Base-by-base conservation (phyloP, 2,113 vertebrate species). In the Notarius lentiginosus region DNA sequence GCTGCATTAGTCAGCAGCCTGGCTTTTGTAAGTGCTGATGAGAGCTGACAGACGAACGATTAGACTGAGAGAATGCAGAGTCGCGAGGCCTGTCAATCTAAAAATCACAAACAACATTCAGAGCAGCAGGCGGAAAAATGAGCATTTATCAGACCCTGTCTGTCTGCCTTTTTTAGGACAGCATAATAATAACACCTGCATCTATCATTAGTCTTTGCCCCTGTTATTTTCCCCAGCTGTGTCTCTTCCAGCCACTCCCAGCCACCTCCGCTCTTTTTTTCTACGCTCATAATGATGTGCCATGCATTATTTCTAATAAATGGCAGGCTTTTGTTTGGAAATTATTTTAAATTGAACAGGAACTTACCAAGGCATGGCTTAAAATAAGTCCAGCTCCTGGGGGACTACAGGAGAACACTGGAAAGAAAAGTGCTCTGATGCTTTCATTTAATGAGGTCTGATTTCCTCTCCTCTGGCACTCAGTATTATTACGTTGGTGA, bases 291-390 rank as follows among this genome's bases (percentile, higher is more conserved):
- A 27, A 56, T 27, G 27, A 30, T 51, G 66, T 4, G 2, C 41
- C 24, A 80, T 89, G 51, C 87, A 86, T 90, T 83, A 90, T 90
- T 86, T 53, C 84, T n/a, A 56, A 66, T 79, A 18, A 51, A 65
- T 27, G 4, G 60, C 11, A 83, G 79, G 56, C 66, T 87, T 82
- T 83, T 20, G 53, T 18, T 24, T n/a, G 11, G 56, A 47, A 76
- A 89, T 87, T 51, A 89, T 90, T 89, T 47, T 72, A 81, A 58
- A 84, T 86, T 17, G 61, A n/a, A 68, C 11, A 49, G 49, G 53
- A 68, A 68, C 47, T 49, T n/a, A 47, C 24, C 5, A 47, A 3
- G 34, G 24, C 3, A 55, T 68, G n/a, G 4, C 49, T 68, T 10
- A 65, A 56, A 56, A 51, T 27, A 41, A 18, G 10, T 41, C 49